Percentiles rank a stretch among this genome's conserved stretches.
Conservation (phyloP, 2,888 invertebrate genomes). For the Myopa testacea region DNA sequence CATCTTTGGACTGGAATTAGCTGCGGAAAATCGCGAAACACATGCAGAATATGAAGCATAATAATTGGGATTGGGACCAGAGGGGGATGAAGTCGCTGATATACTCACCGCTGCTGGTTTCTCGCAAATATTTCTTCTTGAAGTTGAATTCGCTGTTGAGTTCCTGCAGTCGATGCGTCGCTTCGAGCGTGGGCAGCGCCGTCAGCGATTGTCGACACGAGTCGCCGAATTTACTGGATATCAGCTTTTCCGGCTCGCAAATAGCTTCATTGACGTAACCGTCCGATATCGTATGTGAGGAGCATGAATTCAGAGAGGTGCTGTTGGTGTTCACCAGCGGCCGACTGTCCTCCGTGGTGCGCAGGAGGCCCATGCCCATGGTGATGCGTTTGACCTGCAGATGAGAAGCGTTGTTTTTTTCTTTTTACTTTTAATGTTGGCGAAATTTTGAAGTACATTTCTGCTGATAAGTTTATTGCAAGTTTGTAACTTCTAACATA, state of each 20-base stretch:
- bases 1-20: constrained; percentile 70
- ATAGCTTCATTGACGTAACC: constrained; percentile 85
- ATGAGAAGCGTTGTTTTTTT: neutral
- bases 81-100: neutral
- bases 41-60: too few relatives aligned
- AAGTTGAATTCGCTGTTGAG: constrained; percentile 61
- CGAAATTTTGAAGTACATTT: too few relatives aligned
- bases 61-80: neutral
- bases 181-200: constrained; percentile 61
- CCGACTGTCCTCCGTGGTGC: constrained; percentile 78
- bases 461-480: neutral
- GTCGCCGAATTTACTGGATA: constrained; percentile 68
- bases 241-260: constrained; percentile 73
- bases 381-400: constrained; percentile 78
- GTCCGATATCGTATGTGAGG: constrained; percentile 79
- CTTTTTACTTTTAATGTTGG: neutral
- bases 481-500: neutral
- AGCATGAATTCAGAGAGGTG: constrained; percentile 74
- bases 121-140: constrained; percentile 66
- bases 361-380: constrained; percentile 82
- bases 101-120: constrained; percentile 67
- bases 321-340: constrained; percentile 78
- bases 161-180: constrained; percentile 62
- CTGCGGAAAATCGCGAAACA: constrained; percentile 47
- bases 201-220: constrained; percentile 68